Percentiles rank a stretch among this genome's conserved stretches.
Evolutionary conservation across 2,888 invertebrate species (phyloP).

Genomic region (Lypha dubia): DNA sequence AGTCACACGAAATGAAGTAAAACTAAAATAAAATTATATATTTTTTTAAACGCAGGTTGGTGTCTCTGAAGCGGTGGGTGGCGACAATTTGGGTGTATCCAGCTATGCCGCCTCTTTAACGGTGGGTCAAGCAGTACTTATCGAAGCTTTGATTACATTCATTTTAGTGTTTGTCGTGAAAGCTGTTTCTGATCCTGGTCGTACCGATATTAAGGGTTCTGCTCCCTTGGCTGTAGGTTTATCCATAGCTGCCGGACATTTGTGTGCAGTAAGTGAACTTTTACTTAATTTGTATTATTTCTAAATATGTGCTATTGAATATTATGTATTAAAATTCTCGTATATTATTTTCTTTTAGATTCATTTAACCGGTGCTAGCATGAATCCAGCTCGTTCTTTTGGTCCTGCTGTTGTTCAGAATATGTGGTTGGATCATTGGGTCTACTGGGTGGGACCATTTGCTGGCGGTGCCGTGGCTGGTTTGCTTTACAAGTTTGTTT

Average conservation of each 20-base stretch:
- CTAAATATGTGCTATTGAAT: neutral
- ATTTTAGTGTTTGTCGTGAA: constrained; percentile 93
- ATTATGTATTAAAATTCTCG: too few species aligned
- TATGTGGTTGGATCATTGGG: constrained; percentile 92
- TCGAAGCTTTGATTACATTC: constrained; percentile 94
- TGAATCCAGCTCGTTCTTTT: constrained; percentile 96
- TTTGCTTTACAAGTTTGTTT: constrained; percentile 88
- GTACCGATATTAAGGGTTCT: constrained; percentile 91
- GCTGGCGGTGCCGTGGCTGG: constrained; percentile 90
- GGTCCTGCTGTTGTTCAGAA: constrained; percentile 93
- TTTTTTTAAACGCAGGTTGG: constrained; percentile 74
- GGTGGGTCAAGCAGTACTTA: constrained; percentile 90
- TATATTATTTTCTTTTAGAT: constrained; percentile 84
- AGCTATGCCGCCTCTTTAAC: constrained; percentile 85
- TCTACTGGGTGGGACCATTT: constrained; percentile 95
- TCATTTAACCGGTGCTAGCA: constrained; percentile 92
- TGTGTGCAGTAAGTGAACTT: constrained; percentile 91
- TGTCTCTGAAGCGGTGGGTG: constrained; percentile 84
- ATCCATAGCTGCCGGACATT: constrained; percentile 92
- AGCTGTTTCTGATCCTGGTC: constrained; percentile 91
- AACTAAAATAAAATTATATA: neutral
- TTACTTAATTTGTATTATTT: neutral
- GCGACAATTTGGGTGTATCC: constrained; percentile 86
- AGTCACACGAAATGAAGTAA: neutral
- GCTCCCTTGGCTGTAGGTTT: constrained; percentile 94